A percentile compares a stretch with the other conserved stretches of the same genome.
phyloP scores from a whole-genome alignment of 2,113 vertebrate species.

The Tylochromis polylepis region DNA sequence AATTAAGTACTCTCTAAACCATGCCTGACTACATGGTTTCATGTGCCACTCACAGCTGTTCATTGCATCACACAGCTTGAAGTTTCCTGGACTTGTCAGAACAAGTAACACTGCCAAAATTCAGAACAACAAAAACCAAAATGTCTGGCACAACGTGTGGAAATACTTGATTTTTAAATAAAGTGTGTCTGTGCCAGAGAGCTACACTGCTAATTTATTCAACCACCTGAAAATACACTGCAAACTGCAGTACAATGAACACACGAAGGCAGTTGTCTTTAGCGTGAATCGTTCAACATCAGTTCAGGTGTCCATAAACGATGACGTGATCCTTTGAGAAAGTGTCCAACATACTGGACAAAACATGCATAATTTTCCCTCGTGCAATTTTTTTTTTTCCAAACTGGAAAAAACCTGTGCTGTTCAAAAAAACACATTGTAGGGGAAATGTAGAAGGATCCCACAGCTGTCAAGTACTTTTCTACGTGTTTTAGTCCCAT shows the following conservation, averaged over 20 bases:
- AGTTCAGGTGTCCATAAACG: too few relatives aligned
- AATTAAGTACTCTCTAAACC: rapidly evolving
- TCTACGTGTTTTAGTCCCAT: neutral
- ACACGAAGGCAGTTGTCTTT: too few relatives aligned
- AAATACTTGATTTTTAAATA: neutral
- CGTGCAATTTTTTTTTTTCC: too few relatives aligned
- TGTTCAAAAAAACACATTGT: too few relatives aligned
- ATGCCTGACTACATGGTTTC: neutral
- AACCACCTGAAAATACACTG: neutral
- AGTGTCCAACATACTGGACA: too few relatives aligned
- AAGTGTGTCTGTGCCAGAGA: neutral
- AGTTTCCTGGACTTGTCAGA: neutral
- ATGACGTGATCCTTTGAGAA: too few relatives aligned
- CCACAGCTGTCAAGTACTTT: neutral
- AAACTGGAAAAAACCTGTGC: too few relatives aligned
- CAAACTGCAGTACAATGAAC: too few relatives aligned
- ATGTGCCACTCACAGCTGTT: neutral
- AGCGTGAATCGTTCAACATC: too few relatives aligned
- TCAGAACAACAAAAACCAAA: neutral
- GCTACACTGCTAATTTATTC: neutral
- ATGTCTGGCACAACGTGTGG: neutral
- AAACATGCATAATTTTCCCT: too few relatives aligned
- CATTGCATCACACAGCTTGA: neutral
- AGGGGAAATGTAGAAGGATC: neutral
- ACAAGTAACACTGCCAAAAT: neutral